A percentile compares a stretch with the other conserved stretches of the same genome.
These are phyloP conservation scores for Triplophysa tibetana DNA, from an alignment of 2,113 vertebrate species.

Conservation along the genomic window DNA sequence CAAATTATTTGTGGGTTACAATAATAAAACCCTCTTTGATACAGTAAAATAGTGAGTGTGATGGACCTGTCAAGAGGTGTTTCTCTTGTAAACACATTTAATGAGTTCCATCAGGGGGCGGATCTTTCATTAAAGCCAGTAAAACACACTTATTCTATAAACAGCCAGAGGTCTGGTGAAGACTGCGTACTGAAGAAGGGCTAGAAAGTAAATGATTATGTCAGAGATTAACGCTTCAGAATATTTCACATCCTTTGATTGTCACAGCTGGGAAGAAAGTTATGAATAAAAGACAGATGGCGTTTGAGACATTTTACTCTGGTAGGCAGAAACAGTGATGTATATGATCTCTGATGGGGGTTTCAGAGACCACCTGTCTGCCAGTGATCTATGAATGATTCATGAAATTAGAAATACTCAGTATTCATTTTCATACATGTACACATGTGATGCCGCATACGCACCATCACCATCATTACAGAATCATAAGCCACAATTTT, in stretches of 20 bases:
- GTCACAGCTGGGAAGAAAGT: neutral
- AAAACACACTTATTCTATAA: neutral
- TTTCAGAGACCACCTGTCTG: neutral
- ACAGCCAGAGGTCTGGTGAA: neutral
- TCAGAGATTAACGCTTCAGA: neutral
- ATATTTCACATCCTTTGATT: neutral
- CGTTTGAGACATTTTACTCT: neutral
- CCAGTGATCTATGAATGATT: neutral
- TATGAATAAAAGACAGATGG: neutral
- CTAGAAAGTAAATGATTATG: neutral
- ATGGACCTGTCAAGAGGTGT: neutral
- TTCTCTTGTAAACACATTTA: no score
- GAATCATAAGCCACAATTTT: neutral
- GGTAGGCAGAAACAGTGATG: neutral
- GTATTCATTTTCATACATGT: conserved; percentile 2
- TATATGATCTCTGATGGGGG: neutral
- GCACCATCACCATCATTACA: neutral
- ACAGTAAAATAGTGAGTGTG: neutral
- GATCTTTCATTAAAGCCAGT: no score
- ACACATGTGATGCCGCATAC: neutral
- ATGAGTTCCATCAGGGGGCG: no score
- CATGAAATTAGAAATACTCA: conserved; percentile 5
- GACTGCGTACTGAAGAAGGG: neutral
- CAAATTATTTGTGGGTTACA: no score
- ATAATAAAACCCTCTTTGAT: neutral